Percentiles rank a stretch among this genome's conserved stretches.
These are phyloP conservation scores for Andrena bucephala DNA, from an alignment of 2,888 invertebrate species.

Conservation along the genomic window DNA sequence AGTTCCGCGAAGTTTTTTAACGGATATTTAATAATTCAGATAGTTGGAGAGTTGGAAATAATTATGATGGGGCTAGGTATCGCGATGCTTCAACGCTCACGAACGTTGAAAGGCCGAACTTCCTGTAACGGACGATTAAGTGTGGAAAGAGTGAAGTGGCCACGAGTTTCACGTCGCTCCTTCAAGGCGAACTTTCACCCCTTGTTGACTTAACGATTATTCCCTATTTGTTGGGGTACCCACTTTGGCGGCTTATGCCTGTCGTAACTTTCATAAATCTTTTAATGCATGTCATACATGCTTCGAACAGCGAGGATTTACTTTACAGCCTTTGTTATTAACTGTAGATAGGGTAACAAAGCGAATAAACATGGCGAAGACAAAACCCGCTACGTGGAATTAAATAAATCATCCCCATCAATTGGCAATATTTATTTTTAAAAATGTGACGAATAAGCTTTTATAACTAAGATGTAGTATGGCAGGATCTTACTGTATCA, in stretches of 20 bases:
- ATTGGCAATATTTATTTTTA: no score
- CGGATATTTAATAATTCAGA: slow-evolving; percentile 29
- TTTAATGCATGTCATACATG: slow-evolving; percentile 14
- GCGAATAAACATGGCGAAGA: background rate
- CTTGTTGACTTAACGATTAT: slow-evolving; percentile 55
- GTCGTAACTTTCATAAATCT: slow-evolving; percentile 20
- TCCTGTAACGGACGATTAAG: slow-evolving; percentile 35
- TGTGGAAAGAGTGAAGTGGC: slow-evolving; percentile 38
- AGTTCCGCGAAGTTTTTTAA: slow-evolving; percentile 14
- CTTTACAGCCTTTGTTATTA: background rate
- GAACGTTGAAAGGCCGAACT: slow-evolving; percentile 43
- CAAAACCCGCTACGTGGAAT: no score
- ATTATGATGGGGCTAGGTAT: slow-evolving; percentile 21
- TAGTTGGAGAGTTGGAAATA: slow-evolving; percentile 20
- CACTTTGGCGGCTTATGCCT: background rate
- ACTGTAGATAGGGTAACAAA: background rate
- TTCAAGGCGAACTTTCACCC: slow-evolving; percentile 30
- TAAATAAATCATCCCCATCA: no score
- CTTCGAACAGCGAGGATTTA: background rate
- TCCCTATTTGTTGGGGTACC: slow-evolving; percentile 17
- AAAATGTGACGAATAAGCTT: no score
- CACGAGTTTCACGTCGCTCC: slow-evolving; percentile 18
- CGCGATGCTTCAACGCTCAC: slow-evolving; percentile 24
- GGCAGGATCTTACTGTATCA: no score
- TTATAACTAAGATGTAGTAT: no score